Percentiles rank a stretch among this genome's conserved stretches.
These are phyloP conservation scores for Nothoprocta pentlandii DNA, from an alignment of 2,113 vertebrate genomes.

Conservation along the genomic window DNA sequence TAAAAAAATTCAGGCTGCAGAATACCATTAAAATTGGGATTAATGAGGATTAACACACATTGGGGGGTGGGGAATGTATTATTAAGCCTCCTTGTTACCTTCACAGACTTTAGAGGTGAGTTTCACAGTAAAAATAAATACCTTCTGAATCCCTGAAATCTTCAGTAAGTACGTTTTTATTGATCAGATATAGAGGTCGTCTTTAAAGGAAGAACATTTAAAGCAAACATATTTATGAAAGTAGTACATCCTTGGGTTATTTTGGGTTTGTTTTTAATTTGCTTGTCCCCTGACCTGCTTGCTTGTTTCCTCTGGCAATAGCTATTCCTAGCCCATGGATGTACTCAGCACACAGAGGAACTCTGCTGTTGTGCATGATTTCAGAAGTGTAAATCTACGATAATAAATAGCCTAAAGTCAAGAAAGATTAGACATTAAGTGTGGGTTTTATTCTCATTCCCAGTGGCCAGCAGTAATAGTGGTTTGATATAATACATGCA, in stretches of 20 bases:
- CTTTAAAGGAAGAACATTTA: neutral
- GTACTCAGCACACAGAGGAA: slow-evolving; percentile 6
- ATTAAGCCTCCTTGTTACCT: slow-evolving; percentile 19
- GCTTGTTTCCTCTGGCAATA: slow-evolving; percentile 62
- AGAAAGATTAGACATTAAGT: slow-evolving; percentile 1
- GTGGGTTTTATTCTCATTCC: neutral
- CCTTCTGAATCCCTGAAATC: neutral
- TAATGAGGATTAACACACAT: slow-evolving; percentile 65
- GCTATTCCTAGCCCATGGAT: slow-evolving; percentile 20
- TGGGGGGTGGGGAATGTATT: slow-evolving; percentile 64
- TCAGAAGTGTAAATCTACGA: slow-evolving; percentile 42
- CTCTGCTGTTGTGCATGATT: slow-evolving; percentile 30
- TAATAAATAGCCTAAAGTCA: slow-evolving; percentile 33
- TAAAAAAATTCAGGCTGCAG: slow-evolving; percentile 37
- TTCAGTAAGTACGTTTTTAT: slow-evolving; percentile 22
- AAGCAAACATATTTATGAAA: slow-evolving; percentile 42
- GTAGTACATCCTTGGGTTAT: slow-evolving; percentile 58
- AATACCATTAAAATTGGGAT: slow-evolving; percentile 63
- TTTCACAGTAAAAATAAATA: slow-evolving; percentile 21
- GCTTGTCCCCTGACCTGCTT: slow-evolving; percentile 42
- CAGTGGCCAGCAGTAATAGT: neutral
- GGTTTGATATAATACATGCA: slow-evolving; percentile 35
- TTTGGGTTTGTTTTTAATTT: slow-evolving; percentile 67
- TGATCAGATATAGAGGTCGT: slow-evolving; percentile 14
- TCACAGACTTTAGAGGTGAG: neutral